These are phyloP conservation scores for Physeter macrocephalus DNA, from an alignment of 2,113 vertebrate species.

Conservation along the genomic window DNA sequence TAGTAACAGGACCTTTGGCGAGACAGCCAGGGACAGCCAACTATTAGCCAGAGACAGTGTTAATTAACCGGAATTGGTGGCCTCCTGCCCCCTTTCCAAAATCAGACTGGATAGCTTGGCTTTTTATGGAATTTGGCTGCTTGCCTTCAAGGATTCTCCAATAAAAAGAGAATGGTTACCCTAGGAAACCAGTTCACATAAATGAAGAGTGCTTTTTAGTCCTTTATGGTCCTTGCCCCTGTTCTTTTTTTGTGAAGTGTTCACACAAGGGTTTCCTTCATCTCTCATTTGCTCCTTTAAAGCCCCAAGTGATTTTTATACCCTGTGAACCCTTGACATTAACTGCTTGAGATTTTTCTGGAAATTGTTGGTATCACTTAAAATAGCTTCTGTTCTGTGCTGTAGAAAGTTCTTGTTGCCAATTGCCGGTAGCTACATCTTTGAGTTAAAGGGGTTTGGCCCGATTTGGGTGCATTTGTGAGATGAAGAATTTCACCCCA, in stretches of 20 bases:
- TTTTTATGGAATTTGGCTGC: neutral
- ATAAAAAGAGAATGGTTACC: neutral
- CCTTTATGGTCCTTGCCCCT: neutral
- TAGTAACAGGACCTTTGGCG: neutral
- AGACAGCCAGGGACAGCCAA: neutral
- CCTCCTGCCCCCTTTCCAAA: rapidly evolving
- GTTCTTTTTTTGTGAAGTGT: neutral
- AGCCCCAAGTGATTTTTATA: neutral
- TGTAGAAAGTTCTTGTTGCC: neutral
- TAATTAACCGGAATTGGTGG: neutral
- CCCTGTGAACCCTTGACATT: neutral
- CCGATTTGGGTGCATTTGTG: rapidly evolving
- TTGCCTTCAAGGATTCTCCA: neutral
- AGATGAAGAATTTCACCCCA: neutral
- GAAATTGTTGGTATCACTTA: neutral
- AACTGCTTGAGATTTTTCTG: neutral
- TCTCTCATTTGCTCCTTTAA: neutral
- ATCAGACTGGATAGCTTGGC: neutral
- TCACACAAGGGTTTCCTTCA: neutral
- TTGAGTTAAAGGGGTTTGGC: neutral
- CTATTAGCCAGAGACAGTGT: neutral
- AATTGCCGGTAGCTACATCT: neutral
- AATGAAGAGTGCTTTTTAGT: neutral
- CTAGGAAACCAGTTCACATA: neutral
- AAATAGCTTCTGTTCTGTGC: neutral